Evolutionary conservation across 1,140 invertebrate species (phyloP).

Genomic region (Hycleus cichorii): DNA sequence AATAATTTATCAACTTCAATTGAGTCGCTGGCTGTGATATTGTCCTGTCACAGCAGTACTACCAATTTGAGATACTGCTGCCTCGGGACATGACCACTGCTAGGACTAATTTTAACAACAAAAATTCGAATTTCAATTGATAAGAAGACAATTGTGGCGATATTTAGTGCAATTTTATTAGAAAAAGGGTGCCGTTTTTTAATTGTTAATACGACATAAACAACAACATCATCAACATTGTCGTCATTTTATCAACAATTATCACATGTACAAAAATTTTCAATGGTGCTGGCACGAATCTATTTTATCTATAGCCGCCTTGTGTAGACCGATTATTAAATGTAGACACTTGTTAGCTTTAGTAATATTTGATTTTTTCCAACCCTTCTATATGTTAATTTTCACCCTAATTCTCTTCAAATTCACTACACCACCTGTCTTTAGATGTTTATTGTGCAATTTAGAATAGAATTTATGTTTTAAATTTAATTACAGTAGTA

Average conservation of each 20-base stretch:
- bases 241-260: background rate
- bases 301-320: background rate
- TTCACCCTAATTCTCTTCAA: background rate
- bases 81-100: conserved; percentile 73
- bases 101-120: conserved; percentile 19
- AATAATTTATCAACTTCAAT: no score
- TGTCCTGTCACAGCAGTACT: conserved; percentile 93
- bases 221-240: no score
- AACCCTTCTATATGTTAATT: conserved; percentile 2
- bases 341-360: conserved; percentile 13
- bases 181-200: background rate
- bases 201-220: background rate
- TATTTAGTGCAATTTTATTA: background rate
- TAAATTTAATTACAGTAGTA: background rate
- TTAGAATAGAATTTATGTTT: conserved; percentile 2
- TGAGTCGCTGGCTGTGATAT: conserved; percentile 63
- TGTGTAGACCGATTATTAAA: conserved; percentile 1
- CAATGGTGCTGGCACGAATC: conserved; percentile 1
- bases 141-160: background rate
- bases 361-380: background rate
- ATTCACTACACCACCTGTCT: background rate
- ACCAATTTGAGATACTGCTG: conserved; percentile 68
- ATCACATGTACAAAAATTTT: no score
- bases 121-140: background rate
- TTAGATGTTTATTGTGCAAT: conserved; percentile 9